Evolutionary conservation across 2,888 invertebrate species (phyloP).

Genomic region (Phorcus lineatus): DNA sequence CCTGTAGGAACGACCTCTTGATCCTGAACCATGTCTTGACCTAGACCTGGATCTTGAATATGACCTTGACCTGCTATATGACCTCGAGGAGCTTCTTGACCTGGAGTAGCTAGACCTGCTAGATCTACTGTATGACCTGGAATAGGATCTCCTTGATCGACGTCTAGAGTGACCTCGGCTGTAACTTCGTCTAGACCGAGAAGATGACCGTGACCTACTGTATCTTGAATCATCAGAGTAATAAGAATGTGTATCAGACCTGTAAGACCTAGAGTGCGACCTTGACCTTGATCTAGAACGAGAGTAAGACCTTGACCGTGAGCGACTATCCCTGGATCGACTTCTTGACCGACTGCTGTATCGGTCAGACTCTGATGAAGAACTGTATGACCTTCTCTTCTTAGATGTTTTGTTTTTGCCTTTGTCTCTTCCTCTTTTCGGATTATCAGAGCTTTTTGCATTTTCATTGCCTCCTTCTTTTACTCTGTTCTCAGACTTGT

Average conservation of each 20-base stretch:
- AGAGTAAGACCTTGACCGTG: constrained; percentile 52
- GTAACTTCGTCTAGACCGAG: constrained; percentile 55
- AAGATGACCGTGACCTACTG: constrained; percentile 56
- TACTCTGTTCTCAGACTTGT: constrained; percentile 38
- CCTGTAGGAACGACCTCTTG: constrained; percentile 53
- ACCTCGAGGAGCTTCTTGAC: constrained; percentile 51
- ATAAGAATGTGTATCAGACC: constrained; percentile 46
- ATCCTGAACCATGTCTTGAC: constrained; percentile 38
- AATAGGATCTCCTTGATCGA: constrained; percentile 45
- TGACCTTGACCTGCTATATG: constrained; percentile 45
- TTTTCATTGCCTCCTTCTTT: constrained; percentile 20
- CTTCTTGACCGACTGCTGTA: constrained; percentile 39
- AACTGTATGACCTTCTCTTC: constrained; percentile 47
- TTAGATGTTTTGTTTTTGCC: not conserved
- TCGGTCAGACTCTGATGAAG: constrained; percentile 41
- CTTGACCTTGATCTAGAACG: constrained; percentile 40
- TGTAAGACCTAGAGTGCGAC: constrained; percentile 53
- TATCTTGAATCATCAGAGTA: constrained; percentile 51
- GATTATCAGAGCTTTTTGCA: not conserved
- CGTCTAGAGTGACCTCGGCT: constrained; percentile 57
- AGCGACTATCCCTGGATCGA: constrained; percentile 44
- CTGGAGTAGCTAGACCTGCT: constrained; percentile 50
- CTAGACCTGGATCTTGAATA: constrained; percentile 44
- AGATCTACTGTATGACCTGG: constrained; percentile 55
- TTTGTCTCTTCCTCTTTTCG: not conserved